Base-by-base conservation (phyloP, 2,113 vertebrate species). In the Gobiocypris rarus region DNA sequence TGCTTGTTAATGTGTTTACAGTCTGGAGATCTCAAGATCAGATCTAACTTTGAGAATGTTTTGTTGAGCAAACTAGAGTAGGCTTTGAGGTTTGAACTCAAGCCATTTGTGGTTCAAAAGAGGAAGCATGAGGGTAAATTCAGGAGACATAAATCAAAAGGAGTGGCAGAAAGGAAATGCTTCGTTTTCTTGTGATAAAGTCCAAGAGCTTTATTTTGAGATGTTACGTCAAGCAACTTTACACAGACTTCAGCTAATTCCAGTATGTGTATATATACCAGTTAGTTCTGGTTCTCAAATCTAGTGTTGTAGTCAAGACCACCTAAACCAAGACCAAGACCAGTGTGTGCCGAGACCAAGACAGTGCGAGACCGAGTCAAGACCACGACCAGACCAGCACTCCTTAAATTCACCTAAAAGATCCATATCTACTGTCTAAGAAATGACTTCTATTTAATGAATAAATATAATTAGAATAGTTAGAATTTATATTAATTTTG, bases 111-210 rank as follows among this genome's bases (percentile, higher is more conserved):
- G 54, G 75, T 78, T 61, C 48, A 50, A 31, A 41, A 48, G 28
- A 83, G 56, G 24, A 75, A 45, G n/a, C 75, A 38, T 38, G 54
- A 65, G 75, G 56, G 34, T 28, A 26, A 67, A 65, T 50, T 58
- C 48, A 41, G 48, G 77, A 81, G 50, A 71, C 41, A 81, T 52
- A 13, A 50, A 56, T 45, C 56, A 43, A 45, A 73, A 31, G 17
- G 56, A 83, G 75, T 79, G 73, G 70, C 63, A 85, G 85, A 84
- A 82, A 85, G 88, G 87, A 67, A 65, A 82, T 56, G 76, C 58
- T 86, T 59, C 54, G 1, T 31, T 26, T 75, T 88, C 73, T 45
- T 89, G 84, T 54, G 45, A 34, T 63, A 50, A 83, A 77, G 81
- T 75, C 41, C 41, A 54, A 52, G 63, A 31, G 45, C 70, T 58